Evolutionary conservation across 2,888 invertebrate genomes (phyloP).

Genomic region (Lepidochrysops patricia): DNA sequence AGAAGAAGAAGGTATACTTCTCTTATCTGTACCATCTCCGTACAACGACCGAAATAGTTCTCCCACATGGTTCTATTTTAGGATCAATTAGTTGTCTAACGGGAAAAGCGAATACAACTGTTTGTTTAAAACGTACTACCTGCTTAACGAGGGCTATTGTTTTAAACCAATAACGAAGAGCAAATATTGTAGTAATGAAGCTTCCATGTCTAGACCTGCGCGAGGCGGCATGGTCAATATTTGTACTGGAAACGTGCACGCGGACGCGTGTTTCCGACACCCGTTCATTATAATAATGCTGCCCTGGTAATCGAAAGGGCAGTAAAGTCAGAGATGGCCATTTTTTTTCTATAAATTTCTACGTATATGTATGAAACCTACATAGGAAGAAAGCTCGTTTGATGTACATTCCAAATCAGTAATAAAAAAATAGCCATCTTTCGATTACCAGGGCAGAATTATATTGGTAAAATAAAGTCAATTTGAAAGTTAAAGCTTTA

Average conservation of each 20-base stretch:
- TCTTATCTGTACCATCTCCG: not conserved
- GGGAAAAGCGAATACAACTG: not conserved
- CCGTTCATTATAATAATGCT: not conserved
- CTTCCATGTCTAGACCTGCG: conserved; percentile 6
- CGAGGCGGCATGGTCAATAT: not conserved
- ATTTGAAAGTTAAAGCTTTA: too few species aligned
- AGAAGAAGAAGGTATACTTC: too few species aligned
- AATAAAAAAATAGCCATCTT: too few species aligned
- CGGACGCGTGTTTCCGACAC: not conserved
- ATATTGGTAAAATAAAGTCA: not conserved
- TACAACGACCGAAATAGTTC: not conserved
- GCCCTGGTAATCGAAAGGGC: too few species aligned
- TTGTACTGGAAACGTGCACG: not conserved
- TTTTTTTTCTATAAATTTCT: too few species aligned
- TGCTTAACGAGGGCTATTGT: conserved; percentile 1
- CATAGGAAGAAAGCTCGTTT: too few species aligned
- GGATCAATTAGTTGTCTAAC: not conserved
- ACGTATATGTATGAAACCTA: too few species aligned
- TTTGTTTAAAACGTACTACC: too few species aligned
- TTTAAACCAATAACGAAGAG: not conserved
- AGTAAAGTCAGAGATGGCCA: not conserved
- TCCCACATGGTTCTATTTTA: not conserved
- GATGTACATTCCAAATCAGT: too few species aligned
- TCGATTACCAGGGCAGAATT: too few species aligned
- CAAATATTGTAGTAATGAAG: conserved; percentile 4